phyloP scores from a whole-genome alignment of 1,140 invertebrate species.

The Bradysia coprophila region DNA sequence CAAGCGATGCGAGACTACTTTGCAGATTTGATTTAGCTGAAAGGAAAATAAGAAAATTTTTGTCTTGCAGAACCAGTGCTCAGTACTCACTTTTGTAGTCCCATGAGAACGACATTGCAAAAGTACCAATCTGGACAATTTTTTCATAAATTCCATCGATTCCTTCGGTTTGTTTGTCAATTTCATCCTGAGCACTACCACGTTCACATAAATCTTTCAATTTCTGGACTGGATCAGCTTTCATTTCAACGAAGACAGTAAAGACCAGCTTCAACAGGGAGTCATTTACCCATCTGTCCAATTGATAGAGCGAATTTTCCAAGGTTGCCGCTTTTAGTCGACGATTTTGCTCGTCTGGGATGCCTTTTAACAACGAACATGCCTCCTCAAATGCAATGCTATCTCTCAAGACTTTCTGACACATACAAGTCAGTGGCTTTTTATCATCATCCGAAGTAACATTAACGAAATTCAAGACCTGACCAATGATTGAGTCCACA shows the following conservation, averaged over 20 bases:
- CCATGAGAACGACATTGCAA: background rate
- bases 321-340: background rate
- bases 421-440: background rate
- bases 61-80: too few species aligned
- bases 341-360: background rate
- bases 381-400: background rate
- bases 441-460: background rate
- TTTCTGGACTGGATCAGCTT: background rate
- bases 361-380: background rate
- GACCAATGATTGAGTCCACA: background rate
- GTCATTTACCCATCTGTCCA: background rate
- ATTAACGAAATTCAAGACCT: background rate
- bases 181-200: background rate
- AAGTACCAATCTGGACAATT: background rate
- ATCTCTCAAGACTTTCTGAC: background rate
- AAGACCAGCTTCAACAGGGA: background rate
- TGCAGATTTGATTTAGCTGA: background rate
- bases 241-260: background rate
- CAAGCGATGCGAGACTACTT: background rate
- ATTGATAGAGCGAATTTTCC: background rate
- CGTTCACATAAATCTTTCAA: background rate
- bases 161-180: background rate
- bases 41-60: background rate
- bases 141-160: background rate
- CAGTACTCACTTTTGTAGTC: background rate